These are phyloP conservation scores for Lycophotia porphyrea DNA, from an alignment of 2,888 invertebrate species.

Conservation along the genomic window DNA sequence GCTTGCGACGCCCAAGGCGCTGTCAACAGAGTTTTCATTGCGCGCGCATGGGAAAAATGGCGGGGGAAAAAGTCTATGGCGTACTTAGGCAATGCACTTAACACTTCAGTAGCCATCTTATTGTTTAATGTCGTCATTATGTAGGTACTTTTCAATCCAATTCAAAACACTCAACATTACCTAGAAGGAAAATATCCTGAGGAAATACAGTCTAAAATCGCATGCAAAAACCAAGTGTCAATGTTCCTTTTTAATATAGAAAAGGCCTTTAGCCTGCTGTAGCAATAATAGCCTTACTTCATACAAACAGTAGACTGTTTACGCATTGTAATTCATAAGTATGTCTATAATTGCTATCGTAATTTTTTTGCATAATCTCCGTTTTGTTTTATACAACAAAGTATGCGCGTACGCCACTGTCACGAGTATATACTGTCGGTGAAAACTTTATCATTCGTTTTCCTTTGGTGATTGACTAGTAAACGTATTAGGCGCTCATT, in stretches of 20 bases:
- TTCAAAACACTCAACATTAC: neutral
- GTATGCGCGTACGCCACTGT: conserved; percentile 54
- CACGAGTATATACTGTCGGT: conserved; percentile 70
- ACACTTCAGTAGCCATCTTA: conserved; percentile 11
- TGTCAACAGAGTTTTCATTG: conserved; percentile 61
- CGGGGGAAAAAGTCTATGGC: conserved; percentile 64
- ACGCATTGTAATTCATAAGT: conserved; percentile 65
- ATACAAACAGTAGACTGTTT: conserved; percentile 62
- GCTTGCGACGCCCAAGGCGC: conserved; percentile 36
- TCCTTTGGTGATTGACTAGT: conserved; percentile 67
- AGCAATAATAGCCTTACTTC: conserved; percentile 16
- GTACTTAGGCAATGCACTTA: conserved; percentile 69
- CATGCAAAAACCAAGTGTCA: neutral
- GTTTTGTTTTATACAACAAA: conserved; percentile 67
- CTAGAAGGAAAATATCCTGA: neutral
- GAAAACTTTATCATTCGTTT: conserved; percentile 77
- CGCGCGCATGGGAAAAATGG: conserved; percentile 74
- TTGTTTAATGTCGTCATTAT: neutral
- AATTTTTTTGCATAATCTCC: conserved; percentile 76
- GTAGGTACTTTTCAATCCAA: neutral
- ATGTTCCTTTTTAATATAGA: neutral
- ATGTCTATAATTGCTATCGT: conserved; percentile 69
- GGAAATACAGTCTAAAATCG: conserved; percentile 8
- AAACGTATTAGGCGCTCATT: conserved; percentile 57
- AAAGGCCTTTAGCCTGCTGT: neutral